phyloP scores from a whole-genome alignment of 1,140 invertebrate genomes.

The Trachelipus rathkii region DNA sequence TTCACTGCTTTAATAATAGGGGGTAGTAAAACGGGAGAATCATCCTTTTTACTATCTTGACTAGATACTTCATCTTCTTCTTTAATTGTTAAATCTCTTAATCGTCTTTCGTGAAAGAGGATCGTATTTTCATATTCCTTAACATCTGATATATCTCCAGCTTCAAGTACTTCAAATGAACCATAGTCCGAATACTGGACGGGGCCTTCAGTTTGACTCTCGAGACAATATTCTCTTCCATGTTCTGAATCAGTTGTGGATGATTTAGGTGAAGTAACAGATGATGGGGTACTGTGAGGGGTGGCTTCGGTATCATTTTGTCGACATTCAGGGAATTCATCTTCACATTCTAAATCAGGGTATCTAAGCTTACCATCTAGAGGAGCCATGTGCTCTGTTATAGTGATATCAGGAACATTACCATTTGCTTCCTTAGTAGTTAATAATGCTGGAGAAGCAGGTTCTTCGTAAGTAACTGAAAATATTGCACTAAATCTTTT shows the following conservation, averaged over 20 bases:
- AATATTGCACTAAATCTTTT: slow-evolving; percentile 44
- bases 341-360: slow-evolving; percentile 55
- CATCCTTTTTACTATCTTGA: slow-evolving; percentile 16
- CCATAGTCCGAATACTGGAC: slow-evolving; percentile 58
- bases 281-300: slow-evolving; percentile 59
- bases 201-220: slow-evolving; percentile 54
- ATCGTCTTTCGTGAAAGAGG: slow-evolving; percentile 40
- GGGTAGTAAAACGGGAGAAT: slow-evolving; percentile 28
- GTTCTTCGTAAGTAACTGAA: slow-evolving; percentile 43
- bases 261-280: slow-evolving; percentile 53
- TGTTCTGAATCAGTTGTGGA: slow-evolving; percentile 61
- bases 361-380: slow-evolving; percentile 53
- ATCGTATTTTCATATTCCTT: slow-evolving; percentile 43
- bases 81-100: slow-evolving; percentile 41
- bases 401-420: slow-evolving; percentile 64
- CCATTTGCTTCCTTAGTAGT: slow-evolving; percentile 49
- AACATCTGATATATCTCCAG: slow-evolving; percentile 41
- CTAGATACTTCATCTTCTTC: slow-evolving; percentile 45
- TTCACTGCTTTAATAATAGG: slow-evolving; percentile 41
- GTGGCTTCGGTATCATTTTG: slow-evolving; percentile 50
- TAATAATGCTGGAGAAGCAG: slow-evolving; percentile 22
- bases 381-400: slow-evolving; percentile 61
- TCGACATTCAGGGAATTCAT: slow-evolving; percentile 47
- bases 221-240: slow-evolving; percentile 59
- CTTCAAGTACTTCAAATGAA: slow-evolving; percentile 47